Evolutionary conservation across 2,888 invertebrate genomes (phyloP), one percentile per base, ranked within the genome.

Genomic region (Xylocampa areola): DNA sequence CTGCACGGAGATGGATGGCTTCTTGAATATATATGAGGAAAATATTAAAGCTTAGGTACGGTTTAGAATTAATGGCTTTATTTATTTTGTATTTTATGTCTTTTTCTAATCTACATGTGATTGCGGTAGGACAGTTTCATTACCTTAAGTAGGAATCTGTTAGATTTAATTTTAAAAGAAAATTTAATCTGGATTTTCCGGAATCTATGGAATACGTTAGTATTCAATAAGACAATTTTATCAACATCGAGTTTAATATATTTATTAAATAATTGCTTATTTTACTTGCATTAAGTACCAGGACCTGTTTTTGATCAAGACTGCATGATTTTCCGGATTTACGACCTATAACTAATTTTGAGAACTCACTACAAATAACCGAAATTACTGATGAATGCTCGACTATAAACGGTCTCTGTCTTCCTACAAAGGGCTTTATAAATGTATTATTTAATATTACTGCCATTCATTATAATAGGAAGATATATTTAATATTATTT

Each of bases 11-110:
- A 68, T 63, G 63, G 64, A 72, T 73, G 62, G 35, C 53, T 71
- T 55, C 57, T 66, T 68, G 76, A 79, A 77, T 79, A 68, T 63
- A 67, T 71, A 73, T 67, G 63, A 76, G 71, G 70, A 76, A 77
- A 71, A 77, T 72, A 73, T 68, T 67, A 59, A 59, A 52, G 23
- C 43, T 39, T 14, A n/a, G n/a, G n/a, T n/a, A 47, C 27, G 11
- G 25, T 14, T 36, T 13, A 19, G 36, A 36, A 54, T 54, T 49
- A 32, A 41, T 66, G 30, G 33, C 25, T 19, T 21, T 37, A 30
- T 54, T 60, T 43, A 60, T 45, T 59, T 36, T 50, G 32, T 52
- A 25, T 19, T 10, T 57, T 25, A 23, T 45, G 14, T 32, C 27
- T 29, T 43, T 29, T 23, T 39, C 7, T 41, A 29, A 6, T 35